Base-by-base conservation (phyloP, 2,797 vertebrate species). In the Petrocephalus sullivani region DNA sequence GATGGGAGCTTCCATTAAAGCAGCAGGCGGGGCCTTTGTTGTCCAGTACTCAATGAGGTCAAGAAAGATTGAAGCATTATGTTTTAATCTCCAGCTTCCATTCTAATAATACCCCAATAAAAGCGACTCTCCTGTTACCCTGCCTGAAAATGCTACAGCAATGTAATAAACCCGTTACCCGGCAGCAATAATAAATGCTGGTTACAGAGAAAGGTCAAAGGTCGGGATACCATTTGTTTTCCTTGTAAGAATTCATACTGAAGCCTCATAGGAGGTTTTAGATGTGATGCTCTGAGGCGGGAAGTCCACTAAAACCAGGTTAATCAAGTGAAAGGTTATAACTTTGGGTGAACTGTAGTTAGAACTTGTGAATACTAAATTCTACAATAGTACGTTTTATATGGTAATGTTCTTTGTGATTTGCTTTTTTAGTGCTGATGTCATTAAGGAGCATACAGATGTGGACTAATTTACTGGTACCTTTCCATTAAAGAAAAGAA, bases 81-180 rank as follows among this genome's bases (percentile, higher is more conserved):
- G 37, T 86, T 87, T 81, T 91, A 92, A 91, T 93, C 89, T 90
- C 56, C 9, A 33, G 46, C 28, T 56, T 85, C 61, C 83, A 86
- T 71, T 37, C 61, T 75, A 57, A 86, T 71, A 71, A 75, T 60
- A 75, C 49, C 51, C 37, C 61, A 64, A 86, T 88, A 23, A 28
- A 85, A 33, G 46, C 4, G 19, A 2, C 19, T 88, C 92, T 91
- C 91, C 92, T 92, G 92, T 90, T 90, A 89, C 89, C 87, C 61
- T 88, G 90, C 46, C 91, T 90, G 92, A 87, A 92, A 92, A 92
- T 84, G 88, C 92, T 91, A 90, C 19, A 14, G 21, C 49, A 14
- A 6, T 53, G 23, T 86, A 88, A 88, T 88, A 88, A 88, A 86
- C 83, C 57, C 21, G 88, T 88, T 88, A 88, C 83, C 83, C 21